These are phyloP conservation scores for Xenopus borealis DNA, from an alignment of 2,113 vertebrate species.

Conservation along the genomic window DNA sequence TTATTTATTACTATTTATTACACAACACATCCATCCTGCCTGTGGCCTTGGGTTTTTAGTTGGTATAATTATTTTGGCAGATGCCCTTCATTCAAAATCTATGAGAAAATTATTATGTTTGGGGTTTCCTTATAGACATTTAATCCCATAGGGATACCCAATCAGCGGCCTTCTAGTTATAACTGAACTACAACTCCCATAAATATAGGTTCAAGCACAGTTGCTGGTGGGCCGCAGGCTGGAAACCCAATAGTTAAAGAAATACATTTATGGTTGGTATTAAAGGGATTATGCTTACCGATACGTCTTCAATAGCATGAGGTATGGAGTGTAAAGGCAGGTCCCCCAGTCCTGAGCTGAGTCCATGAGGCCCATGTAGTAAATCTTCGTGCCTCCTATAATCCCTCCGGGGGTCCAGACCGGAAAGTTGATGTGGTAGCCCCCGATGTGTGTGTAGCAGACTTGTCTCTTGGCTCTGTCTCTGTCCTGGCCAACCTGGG, in stretches of 20 bases:
- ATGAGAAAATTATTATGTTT: no score
- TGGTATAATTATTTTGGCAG: slow-evolving; percentile 15
- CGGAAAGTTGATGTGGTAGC: slow-evolving; percentile 90
- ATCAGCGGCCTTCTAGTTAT: no score
- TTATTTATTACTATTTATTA: slow-evolving; percentile 46
- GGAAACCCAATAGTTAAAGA: no score
- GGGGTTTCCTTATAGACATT: no score
- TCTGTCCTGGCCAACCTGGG: slow-evolving; percentile 94
- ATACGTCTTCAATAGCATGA: slow-evolving; percentile 95
- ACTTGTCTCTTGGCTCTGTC: slow-evolving; percentile 89
- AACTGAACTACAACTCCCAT: no score
- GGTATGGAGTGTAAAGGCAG: slow-evolving; percentile 93
- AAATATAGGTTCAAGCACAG: no score
- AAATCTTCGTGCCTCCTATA: slow-evolving; percentile 93
- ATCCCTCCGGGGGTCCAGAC: slow-evolving; percentile 83
- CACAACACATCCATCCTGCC: slow-evolving; percentile 27
- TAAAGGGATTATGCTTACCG: slow-evolving; percentile 71
- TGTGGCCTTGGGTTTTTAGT: slow-evolving; percentile 3
- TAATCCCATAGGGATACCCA: no score
- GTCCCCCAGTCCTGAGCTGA: slow-evolving; percentile 90
- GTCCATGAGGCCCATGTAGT: slow-evolving; percentile 88
- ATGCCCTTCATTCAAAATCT: slow-evolving; percentile 28
- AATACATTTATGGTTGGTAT: no score
- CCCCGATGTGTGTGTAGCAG: slow-evolving; percentile 93
- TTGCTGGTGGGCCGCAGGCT: no score